These are phyloP conservation scores for Percopsis omiscomaycus DNA, from an alignment of 2,797 vertebrate species.

Conservation along the genomic window DNA sequence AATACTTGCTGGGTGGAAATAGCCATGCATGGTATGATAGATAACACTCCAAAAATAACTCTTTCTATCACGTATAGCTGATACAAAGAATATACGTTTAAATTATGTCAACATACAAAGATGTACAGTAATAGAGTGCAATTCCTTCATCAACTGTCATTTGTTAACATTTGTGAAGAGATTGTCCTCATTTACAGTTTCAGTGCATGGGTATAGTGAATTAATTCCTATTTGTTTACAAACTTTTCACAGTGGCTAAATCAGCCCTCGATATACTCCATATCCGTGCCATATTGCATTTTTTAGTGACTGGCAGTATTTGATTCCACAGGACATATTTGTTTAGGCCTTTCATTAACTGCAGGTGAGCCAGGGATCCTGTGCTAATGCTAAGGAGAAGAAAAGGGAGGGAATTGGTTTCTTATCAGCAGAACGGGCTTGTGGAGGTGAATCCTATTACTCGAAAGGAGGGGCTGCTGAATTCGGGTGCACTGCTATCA, in stretches of 20 bases:
- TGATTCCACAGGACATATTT: slow-evolving; percentile 66
- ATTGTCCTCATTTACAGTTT: slow-evolving; percentile 38
- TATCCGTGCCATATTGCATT: slow-evolving; percentile 28
- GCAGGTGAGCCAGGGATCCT: slow-evolving; percentile 66
- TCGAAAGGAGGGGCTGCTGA: slow-evolving; percentile 35
- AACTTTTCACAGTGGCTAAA: slow-evolving; percentile 38
- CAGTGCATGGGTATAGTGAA: slow-evolving; percentile 25
- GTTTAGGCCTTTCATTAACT: slow-evolving; percentile 71
- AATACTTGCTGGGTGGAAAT: slow-evolving; percentile 16
- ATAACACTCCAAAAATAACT: background rate
- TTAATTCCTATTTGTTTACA: slow-evolving; percentile 45
- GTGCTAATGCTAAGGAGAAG: slow-evolving; percentile 45
- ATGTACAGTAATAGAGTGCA: slow-evolving; percentile 1
- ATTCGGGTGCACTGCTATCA: slow-evolving; percentile 64
- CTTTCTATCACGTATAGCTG: background rate
- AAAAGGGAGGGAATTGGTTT: slow-evolving; percentile 61
- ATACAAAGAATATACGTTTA: slow-evolving; percentile 12
- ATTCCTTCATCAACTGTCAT: slow-evolving; percentile 4
- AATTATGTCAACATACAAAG: slow-evolving; percentile 15
- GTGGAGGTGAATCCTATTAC: slow-evolving; percentile 64
- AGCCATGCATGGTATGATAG: slow-evolving; percentile 7
- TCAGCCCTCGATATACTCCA: slow-evolving; percentile 19
- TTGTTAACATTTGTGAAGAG: slow-evolving; percentile 5
- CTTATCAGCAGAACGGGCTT: slow-evolving; percentile 68
- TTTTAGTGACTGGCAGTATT: slow-evolving; percentile 25